phyloP scores from a whole-genome alignment of 2,113 vertebrate species.

The Mirza zaza region DNA sequence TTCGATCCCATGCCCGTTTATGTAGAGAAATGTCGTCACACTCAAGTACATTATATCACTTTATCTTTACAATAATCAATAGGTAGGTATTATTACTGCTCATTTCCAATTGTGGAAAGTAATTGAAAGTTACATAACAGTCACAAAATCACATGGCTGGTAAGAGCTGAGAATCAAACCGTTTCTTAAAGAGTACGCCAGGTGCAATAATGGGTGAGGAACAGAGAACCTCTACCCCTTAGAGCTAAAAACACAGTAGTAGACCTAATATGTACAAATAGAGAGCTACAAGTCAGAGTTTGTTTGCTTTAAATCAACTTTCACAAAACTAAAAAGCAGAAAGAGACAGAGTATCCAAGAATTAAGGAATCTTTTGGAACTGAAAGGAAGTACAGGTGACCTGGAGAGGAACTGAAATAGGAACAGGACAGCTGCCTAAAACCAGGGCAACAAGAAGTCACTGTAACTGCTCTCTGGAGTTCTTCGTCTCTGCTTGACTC shows the following conservation, averaged over 20 bases:
- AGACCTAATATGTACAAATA: background rate
- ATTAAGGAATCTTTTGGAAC: background rate
- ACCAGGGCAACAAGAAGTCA: background rate
- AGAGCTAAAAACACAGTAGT: too few relatives aligned
- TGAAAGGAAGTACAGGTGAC: background rate
- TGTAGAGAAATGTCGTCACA: too few relatives aligned
- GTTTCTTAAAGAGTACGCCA: background rate
- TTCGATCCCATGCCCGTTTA: too few relatives aligned
- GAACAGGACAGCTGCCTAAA: background rate
- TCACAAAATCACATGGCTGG: background rate
- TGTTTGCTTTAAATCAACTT: background rate
- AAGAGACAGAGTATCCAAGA: background rate
- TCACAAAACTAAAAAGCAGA: background rate
- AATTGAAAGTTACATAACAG: background rate
- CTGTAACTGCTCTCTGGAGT: background rate
- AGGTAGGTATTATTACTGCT: background rate
- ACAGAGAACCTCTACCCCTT: background rate
- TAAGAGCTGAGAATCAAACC: background rate
- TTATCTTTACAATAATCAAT: background rate
- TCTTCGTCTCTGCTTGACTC: background rate
- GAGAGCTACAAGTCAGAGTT: background rate
- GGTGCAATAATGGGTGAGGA: background rate
- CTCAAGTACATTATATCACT: background rate
- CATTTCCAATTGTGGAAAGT: background rate
- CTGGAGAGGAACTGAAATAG: background rate